Evolutionary conservation across 1,140 invertebrate genomes (phyloP).

Genomic region (Steinernema khuongi): DNA sequence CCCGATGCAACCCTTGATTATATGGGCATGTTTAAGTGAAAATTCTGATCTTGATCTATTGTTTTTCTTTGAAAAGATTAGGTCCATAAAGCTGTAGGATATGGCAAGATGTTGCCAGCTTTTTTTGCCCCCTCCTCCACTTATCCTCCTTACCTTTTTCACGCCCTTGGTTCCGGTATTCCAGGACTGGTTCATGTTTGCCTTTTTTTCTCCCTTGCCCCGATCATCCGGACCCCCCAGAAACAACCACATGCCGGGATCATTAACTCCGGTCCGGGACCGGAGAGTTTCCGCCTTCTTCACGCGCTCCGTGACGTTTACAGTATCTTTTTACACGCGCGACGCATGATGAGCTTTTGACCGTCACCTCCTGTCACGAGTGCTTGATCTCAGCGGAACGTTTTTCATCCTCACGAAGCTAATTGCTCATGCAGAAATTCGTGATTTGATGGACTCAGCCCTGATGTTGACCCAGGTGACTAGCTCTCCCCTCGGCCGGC

Average conservation of each 20-base stretch:
- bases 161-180: too few species aligned
- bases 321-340: neutral
- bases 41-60: too few species aligned
- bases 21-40: too few species aligned
- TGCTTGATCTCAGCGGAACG: neutral
- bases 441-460: neutral
- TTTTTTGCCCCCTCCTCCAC: too few species aligned
- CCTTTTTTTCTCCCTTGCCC: too few species aligned
- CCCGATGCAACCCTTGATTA: too few species aligned
- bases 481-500: neutral
- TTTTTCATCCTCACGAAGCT: neutral
- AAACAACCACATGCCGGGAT: neutral
- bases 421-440: neutral
- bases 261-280: neutral
- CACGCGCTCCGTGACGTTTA: neutral
- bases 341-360: neutral
- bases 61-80: too few species aligned
- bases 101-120: too few species aligned
- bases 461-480: neutral
- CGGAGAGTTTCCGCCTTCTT: neutral
- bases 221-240: too few species aligned
- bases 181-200: too few species aligned
- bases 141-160: too few species aligned
- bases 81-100: too few species aligned
- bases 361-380: slow-evolving; percentile 10